Evolutionary conservation across 2,888 invertebrate species (phyloP).

Genomic region (Oscheius sp.): DNA sequence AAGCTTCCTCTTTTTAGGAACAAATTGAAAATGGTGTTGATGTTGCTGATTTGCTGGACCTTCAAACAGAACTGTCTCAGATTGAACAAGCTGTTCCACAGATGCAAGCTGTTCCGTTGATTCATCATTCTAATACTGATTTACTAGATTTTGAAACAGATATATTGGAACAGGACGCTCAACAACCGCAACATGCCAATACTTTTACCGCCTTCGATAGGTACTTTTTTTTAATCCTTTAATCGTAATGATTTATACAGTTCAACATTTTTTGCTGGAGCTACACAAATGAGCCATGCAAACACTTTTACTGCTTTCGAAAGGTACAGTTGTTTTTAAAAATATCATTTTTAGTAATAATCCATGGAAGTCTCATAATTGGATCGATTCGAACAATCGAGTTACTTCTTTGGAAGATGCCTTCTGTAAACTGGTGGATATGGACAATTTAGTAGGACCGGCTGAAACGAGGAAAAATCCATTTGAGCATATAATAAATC

Average conservation of each 20-base stretch:
- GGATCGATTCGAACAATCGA: conserved; percentile 42
- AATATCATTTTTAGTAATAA: too few relatives aligned
- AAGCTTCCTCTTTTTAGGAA: conserved; percentile 34
- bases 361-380: conserved; percentile 13
- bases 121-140: too few relatives aligned
- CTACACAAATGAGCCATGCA: conserved; percentile 45
- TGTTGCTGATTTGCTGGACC: conserved; percentile 68
- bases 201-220: too few relatives aligned
- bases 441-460: conserved; percentile 63
- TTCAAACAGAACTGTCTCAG: conserved; percentile 67
- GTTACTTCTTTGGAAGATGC: conserved; percentile 67
- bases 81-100: conserved; percentile 66
- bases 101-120: too few relatives aligned
- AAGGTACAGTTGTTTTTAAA: too few relatives aligned
- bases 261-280: too few relatives aligned
- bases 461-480: conserved; percentile 65
- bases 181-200: too few relatives aligned
- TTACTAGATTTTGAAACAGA: too few relatives aligned
- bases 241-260: too few relatives aligned
- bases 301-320: conserved; percentile 50
- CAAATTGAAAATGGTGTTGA: conserved; percentile 54
- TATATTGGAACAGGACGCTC: too few relatives aligned
- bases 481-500: conserved; percentile 68
- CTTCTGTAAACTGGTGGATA: conserved; percentile 68
- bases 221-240: too few relatives aligned